These are phyloP conservation scores for Homarus americanus DNA, from an alignment of 1,140 invertebrate genomes.

Conservation along the genomic window DNA sequence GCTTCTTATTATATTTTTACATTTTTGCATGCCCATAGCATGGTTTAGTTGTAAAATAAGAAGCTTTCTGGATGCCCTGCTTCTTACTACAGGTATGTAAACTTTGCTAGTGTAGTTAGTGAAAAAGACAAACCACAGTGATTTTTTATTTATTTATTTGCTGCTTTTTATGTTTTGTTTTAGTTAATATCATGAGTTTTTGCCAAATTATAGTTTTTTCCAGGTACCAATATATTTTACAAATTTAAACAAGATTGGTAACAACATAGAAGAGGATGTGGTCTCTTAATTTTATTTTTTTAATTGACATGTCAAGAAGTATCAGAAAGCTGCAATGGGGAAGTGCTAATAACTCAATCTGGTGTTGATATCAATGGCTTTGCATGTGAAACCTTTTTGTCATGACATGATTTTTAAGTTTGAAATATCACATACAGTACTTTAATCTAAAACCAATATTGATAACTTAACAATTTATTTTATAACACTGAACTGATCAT, in stretches of 20 bases:
- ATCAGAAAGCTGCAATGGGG: not conserved
- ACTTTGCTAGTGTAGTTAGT: conserved; percentile 49
- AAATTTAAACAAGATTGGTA: too few relatives aligned
- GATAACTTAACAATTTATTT: too few relatives aligned
- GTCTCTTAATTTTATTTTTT: too few relatives aligned
- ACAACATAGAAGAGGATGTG: too few relatives aligned
- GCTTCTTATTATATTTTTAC: conserved; percentile 70
- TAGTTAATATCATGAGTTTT: conserved; percentile 16
- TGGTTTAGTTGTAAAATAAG: conserved; percentile 57
- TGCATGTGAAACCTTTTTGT: not conserved
- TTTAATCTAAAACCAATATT: too few relatives aligned
- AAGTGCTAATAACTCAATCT: not conserved
- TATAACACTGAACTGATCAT: too few relatives aligned
- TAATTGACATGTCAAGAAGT: not conserved
- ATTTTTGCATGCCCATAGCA: conserved; percentile 61
- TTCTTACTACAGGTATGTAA: conserved; percentile 68
- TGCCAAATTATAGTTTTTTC: not conserved
- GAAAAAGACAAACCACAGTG: conserved; percentile 65
- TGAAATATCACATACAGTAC: too few relatives aligned
- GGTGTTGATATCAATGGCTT: not conserved
- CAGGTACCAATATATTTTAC: not conserved
- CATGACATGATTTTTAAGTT: not conserved
- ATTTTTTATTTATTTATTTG: conserved; percentile 34
- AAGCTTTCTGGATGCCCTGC: conserved; percentile 69
- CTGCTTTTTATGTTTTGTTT: conserved; percentile 38